Evolutionary conservation across 2,888 invertebrate genomes (phyloP).

Genomic region (Kuschelorhynchus macadamiae): DNA sequence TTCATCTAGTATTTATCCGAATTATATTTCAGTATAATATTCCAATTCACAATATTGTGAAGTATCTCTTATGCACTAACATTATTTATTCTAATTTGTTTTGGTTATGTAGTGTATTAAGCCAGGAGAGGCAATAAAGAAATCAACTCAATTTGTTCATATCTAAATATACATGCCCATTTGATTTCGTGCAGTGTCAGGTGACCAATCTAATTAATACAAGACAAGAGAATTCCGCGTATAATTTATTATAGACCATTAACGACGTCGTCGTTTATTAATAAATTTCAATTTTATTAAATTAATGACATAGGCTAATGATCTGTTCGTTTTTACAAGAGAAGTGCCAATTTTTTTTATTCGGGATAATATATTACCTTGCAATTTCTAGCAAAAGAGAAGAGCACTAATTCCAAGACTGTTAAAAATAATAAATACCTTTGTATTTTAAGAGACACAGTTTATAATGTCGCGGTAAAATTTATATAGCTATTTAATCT

Average conservation of each 20-base stretch:
- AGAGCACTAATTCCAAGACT: background rate
- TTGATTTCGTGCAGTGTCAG: conserved; percentile 11
- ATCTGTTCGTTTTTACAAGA: conserved; percentile 15
- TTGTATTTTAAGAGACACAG: no score
- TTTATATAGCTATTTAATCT: background rate
- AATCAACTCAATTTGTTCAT: no score
- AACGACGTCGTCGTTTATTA: conserved; percentile 8
- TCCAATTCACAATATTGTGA: no score
- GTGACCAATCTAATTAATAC: conserved; percentile 5
- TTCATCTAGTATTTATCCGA: no score
- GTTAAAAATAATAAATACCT: background rate
- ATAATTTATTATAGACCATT: conserved; percentile 12
- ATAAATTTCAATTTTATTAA: conserved; percentile 22
- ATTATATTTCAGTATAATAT: no score
- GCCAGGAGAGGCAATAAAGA: no score
- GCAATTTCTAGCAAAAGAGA: background rate
- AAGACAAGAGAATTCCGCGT: background rate
- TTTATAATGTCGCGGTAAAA: background rate
- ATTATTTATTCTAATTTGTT: no score
- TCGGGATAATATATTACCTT: conserved; percentile 7
- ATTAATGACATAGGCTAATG: conserved; percentile 19
- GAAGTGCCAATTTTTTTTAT: conserved; percentile 14
- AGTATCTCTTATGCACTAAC: no score
- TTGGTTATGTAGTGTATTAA: no score
- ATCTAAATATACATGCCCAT: no score